Evolutionary conservation across 1,140 invertebrate species (phyloP).

Genomic region (Eufriesea mexicana): DNA sequence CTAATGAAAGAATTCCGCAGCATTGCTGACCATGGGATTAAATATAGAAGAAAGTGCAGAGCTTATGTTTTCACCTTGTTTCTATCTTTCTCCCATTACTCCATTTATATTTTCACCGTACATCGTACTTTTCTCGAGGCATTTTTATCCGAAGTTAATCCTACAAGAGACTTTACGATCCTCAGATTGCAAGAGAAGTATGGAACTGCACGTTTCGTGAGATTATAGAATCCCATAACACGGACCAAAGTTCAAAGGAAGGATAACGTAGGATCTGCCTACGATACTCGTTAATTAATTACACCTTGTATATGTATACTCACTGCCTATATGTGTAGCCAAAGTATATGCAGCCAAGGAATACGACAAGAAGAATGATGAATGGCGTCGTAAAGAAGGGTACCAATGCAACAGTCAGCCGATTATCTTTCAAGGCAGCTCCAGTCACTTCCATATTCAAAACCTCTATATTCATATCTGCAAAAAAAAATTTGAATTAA

Average conservation of each 20-base stretch:
- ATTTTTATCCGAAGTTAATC: background rate
- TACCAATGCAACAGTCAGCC: constrained; percentile 49
- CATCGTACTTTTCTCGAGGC: background rate
- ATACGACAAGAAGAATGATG: constrained; percentile 60
- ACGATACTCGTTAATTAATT: background rate
- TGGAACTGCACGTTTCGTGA: background rate
- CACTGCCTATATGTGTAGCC: constrained; percentile 74
- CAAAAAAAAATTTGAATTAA: background rate
- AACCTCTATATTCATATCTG: constrained; percentile 67
- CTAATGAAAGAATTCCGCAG: too few species aligned
- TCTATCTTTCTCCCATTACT: background rate
- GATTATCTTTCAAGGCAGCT: constrained; percentile 56
- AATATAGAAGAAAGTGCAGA: too few species aligned
- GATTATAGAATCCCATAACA: background rate
- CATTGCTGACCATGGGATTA: too few species aligned
- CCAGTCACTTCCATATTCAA: constrained; percentile 63
- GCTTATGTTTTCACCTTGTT: background rate
- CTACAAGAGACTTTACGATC: background rate
- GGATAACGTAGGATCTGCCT: background rate
- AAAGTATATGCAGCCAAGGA: constrained; percentile 62
- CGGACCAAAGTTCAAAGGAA: background rate
- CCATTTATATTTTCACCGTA: background rate
- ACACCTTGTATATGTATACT: constrained; percentile 57
- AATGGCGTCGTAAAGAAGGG: constrained; percentile 69
- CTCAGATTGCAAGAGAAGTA: background rate